Evolutionary conservation across 2,888 invertebrate species (phyloP).

Genomic region (Mycalesis mineus): DNA sequence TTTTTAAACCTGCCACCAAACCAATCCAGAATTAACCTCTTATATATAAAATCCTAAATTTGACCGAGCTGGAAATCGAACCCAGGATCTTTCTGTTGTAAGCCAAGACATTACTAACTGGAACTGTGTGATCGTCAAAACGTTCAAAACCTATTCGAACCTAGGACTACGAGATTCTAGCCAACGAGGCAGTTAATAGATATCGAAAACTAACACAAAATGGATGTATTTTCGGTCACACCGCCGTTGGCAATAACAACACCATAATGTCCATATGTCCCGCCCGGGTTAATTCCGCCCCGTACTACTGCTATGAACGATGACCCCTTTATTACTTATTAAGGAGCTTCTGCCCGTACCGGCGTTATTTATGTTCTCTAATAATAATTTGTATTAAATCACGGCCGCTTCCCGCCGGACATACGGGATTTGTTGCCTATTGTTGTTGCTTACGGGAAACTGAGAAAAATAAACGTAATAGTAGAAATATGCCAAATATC

Average conservation of each 20-base stretch:
- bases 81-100: no score
- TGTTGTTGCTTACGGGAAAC: slow-evolving; percentile 63
- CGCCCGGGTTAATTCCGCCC: slow-evolving; percentile 60
- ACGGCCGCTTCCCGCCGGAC: slow-evolving; percentile 68
- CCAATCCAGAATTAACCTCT: no score
- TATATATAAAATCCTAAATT: no score
- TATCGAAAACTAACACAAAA: slow-evolving; percentile 2
- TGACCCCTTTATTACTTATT: slow-evolving; percentile 79
- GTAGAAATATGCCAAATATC: slow-evolving; percentile 2
- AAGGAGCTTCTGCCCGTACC: slow-evolving; percentile 64
- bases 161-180: no score
- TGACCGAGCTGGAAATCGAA: no score
- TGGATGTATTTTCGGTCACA: background rate
- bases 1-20: no score
- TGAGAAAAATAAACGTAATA: slow-evolving; percentile 11
- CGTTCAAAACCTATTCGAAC: no score
- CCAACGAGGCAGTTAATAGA: background rate
- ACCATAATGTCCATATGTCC: slow-evolving; percentile 51
- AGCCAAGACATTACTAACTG: no score
- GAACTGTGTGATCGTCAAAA: no score
- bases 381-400: slow-evolving; percentile 80
- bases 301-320: slow-evolving; percentile 53
- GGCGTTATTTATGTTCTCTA: slow-evolving; percentile 76
- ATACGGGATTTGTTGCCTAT: slow-evolving; percentile 75
- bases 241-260: slow-evolving; percentile 25